Evolutionary conservation across 2,797 vertebrate genomes (phyloP), one percentile per base, ranked within the genome.

Genomic region (Gallinago solitaria): DNA sequence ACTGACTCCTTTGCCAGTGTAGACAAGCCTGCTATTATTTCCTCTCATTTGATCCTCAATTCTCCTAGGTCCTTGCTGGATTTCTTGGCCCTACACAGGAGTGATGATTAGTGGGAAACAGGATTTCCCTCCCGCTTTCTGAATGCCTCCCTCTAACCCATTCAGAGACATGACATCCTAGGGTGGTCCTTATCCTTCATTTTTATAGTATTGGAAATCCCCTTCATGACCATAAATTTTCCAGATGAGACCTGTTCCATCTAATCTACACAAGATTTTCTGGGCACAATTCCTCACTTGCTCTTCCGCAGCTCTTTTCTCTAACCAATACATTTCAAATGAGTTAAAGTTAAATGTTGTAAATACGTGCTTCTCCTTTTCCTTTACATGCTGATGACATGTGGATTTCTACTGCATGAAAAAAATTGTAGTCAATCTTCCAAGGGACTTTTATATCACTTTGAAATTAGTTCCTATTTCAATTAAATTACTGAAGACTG

Each of bases 381-480:
- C 25, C n/a, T 90, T 93, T 59, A 60, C 48, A 37, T 90, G 56
- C 48, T 81, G 39, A 6, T 85, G 50, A 59, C 17, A 48, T 45
- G 23, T 69, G 59, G 47, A 76, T 71, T 97, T 89, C 47, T 74
- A 80, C n/a, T 80, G 39, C 68, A 51, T 73, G 48, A 64, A 92
- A 75, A 64, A 80, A 74, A 50, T 39, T 74, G 33, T 69, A 48
- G 60, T 59, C 65, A 95, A 65, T 94, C 83, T 96, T 97, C 87
- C 97, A 67, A 89, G 89, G 61, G n/a, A 96, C 80, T 94, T 96
- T 67, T 69, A 15, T 74, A 90, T 79, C 71, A 85, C 93, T 89
- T 97, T 96, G 94, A 96, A 97, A 97, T 97, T 95, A 96, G 67
- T 95, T 96, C 90, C 39, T 83, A 79, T 98, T 97, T 93, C 84